Evolutionary conservation across 2,797 vertebrate genomes (phyloP).

Genomic region (Basileuterus tristriatus): DNA sequence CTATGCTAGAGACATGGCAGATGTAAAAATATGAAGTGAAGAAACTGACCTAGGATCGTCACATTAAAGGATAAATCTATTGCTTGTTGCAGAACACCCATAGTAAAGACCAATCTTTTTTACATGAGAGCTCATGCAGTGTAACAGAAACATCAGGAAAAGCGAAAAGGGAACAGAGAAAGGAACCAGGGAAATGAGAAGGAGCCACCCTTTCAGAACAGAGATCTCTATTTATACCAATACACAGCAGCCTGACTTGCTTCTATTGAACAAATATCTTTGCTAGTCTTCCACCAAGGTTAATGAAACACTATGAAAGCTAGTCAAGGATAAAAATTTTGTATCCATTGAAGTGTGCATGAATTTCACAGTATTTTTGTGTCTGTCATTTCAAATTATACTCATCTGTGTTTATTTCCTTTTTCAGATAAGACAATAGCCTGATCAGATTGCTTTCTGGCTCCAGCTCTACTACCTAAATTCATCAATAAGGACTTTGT

Average conservation of each 20-base stretch:
- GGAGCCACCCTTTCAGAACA: neutral
- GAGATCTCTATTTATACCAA: neutral
- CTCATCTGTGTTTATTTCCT: neutral
- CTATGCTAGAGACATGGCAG: neutral
- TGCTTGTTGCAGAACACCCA: neutral
- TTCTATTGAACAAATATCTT: neutral
- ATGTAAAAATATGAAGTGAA: neutral
- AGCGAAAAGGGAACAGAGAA: neutral
- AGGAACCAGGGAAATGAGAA: neutral
- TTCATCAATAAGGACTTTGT: neutral
- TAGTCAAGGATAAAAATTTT: slow-evolving; percentile 48
- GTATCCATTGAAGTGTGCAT: slow-evolving; percentile 5
- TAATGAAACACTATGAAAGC: slow-evolving; percentile 45
- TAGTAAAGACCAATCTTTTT: neutral
- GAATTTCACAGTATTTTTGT: slow-evolving; percentile 50
- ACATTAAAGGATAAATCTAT: neutral
- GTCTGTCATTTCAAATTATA: slow-evolving; percentile 45
- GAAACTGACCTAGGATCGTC: neutral
- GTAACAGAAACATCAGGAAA: neutral
- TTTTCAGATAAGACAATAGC: slow-evolving; percentile 21
- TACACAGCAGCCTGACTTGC: neutral
- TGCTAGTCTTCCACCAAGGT: slow-evolving; percentile 8
- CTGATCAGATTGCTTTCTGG: neutral
- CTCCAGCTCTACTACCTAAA: neutral
- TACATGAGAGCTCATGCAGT: neutral